A percentile compares a stretch with the other conserved stretches of the same genome.
Evolutionary conservation across 2,113 vertebrate species (phyloP).

Genomic region (Cervus canadensis): DNA sequence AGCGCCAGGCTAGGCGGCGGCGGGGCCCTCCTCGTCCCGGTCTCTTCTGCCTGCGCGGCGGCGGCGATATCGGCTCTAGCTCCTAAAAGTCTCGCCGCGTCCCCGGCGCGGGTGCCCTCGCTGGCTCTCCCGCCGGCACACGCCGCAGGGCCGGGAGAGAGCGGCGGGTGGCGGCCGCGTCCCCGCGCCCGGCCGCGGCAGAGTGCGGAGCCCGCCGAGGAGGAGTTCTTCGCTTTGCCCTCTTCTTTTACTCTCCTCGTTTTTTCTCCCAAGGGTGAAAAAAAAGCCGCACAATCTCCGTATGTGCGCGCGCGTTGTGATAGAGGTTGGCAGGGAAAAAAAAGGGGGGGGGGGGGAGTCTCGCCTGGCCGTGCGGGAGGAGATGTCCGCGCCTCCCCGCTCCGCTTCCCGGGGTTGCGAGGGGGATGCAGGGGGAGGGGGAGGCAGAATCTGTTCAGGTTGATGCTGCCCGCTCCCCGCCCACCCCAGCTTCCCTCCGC

Average conservation of each 20-base stretch:
- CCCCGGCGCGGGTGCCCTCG: constrained; percentile 7
- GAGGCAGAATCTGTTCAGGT: no score
- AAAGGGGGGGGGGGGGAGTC: no score
- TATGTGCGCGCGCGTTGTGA: constrained; percentile 67
- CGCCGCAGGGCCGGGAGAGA: constrained; percentile 43
- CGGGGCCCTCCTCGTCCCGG: not conserved
- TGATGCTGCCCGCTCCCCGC: no score
- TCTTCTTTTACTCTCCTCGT: constrained; percentile 59
- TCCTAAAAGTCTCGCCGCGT: constrained; percentile 45
- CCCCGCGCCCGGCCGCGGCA: constrained; percentile 28
- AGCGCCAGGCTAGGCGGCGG: not conserved
- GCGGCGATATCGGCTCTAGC: not conserved
- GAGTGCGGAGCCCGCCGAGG: constrained; percentile 39
- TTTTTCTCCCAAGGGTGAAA: constrained; percentile 22
- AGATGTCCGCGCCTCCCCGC: no score
- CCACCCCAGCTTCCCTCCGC: no score
- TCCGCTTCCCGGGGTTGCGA: no score
- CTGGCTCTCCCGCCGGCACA: constrained; percentile 10
- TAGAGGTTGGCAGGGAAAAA: not conserved
- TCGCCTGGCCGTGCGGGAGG: no score
- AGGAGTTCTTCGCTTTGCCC: constrained; percentile 61
- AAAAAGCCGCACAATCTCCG: constrained; percentile 62
- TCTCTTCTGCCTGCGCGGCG: not conserved
- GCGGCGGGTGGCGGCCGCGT: constrained; percentile 38
- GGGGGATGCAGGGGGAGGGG: no score